Percentiles rank a stretch among this genome's conserved stretches.
phyloP scores from a whole-genome alignment of 1,140 invertebrate genomes.

The Araneus ventricosus region DNA sequence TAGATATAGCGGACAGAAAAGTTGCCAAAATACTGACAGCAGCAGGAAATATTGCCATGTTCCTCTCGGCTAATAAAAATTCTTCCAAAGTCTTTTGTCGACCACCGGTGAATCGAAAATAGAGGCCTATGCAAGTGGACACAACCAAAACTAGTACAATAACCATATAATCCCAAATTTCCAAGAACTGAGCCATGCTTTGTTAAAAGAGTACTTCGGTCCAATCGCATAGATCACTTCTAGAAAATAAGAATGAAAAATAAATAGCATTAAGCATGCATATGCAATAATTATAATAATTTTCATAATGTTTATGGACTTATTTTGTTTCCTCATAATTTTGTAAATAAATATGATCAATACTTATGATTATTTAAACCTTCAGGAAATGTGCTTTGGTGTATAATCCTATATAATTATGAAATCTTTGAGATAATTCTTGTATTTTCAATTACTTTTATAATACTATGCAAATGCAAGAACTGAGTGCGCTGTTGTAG shows the following conservation, averaged over 20 bases:
- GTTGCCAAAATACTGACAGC: conserved; percentile 89
- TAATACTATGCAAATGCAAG: no score
- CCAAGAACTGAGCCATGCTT: conserved; percentile 84
- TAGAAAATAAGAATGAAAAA: background rate
- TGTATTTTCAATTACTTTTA: no score
- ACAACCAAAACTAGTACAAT: conserved; percentile 81
- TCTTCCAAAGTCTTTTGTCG: conserved; percentile 83
- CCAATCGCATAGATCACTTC: background rate
- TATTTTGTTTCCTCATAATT: no score
- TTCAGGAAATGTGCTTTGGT: no score
- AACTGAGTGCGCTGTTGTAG: no score
- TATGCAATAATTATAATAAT: no score
- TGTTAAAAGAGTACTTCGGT: background rate
- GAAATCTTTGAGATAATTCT: no score
- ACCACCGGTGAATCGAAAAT: conserved; percentile 83
- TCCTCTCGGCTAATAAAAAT: conserved; percentile 91
- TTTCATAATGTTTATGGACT: no score
- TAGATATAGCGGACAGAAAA: conserved; percentile 81
- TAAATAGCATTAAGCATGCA: background rate
- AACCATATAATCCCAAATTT: conserved; percentile 84
- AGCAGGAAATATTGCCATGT: conserved; percentile 89
- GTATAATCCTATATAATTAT: no score
- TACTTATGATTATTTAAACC: no score
- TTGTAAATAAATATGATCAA: no score
- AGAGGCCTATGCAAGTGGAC: conserved; percentile 86